These are phyloP conservation scores for Tenthredo notha DNA, from an alignment of 2,888 invertebrate genomes.

Conservation along the genomic window DNA sequence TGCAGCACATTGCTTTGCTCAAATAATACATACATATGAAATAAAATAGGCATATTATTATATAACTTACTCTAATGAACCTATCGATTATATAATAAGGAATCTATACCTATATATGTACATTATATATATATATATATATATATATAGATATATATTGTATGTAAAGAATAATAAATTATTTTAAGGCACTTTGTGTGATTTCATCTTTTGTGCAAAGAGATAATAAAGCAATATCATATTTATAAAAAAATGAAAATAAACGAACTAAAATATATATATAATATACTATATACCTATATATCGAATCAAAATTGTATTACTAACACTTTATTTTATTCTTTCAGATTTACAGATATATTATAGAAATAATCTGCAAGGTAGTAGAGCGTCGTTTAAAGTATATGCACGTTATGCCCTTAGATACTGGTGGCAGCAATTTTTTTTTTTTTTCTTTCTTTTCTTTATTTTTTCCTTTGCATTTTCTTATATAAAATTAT, in stretches of 20 bases:
- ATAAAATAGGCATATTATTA: conserved; percentile 19
- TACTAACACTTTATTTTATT: conserved; percentile 18
- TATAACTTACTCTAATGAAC: neutral
- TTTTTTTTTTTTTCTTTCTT: neutral
- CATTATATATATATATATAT: neutral
- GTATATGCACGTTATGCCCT: neutral
- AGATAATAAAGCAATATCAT: conserved; percentile 41
- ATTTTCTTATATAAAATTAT: conserved; percentile 46
- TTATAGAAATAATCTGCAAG: conserved; percentile 24
- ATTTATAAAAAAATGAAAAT: conserved; percentile 26
- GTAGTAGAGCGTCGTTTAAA: conserved; percentile 32
- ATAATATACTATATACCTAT: neutral
- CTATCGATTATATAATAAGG: neutral
- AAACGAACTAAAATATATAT: too few relatives aligned
- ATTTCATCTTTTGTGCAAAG: conserved; percentile 13
- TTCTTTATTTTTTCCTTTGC: neutral
- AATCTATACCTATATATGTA: conserved; percentile 12
- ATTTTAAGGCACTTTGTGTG: conserved; percentile 34
- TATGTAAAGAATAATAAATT: neutral
- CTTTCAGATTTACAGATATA: conserved; percentile 18
- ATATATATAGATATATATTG: neutral
- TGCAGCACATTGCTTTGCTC: conserved; percentile 48
- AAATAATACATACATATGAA: conserved; percentile 20
- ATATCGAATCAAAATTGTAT: neutral
- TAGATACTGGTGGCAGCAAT: neutral